Base-by-base conservation (phyloP, 2,888 invertebrate species). In the Hydrotaea diabolus region DNA sequence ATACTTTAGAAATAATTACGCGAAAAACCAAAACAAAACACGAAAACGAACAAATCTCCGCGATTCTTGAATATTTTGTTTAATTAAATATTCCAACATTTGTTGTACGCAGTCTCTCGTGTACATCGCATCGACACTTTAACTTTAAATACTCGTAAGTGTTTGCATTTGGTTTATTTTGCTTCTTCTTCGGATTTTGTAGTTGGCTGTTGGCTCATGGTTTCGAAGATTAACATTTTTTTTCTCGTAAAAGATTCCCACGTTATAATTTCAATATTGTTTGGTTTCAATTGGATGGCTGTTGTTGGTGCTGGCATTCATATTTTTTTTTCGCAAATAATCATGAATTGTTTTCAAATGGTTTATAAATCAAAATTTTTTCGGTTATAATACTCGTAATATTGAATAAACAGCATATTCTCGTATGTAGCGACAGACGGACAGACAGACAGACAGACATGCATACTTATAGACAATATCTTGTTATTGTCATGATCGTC, bases 341-440 rank as follows among this genome's bases (percentile, higher is more conserved):
- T 82, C 85, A 82, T 82, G 85, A 80, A 85, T 77, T 77, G 64
- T 79, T 79, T 80, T 79, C 71, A 82, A 82, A 82, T 82, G 79
- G 77, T 82, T 80, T 74, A 85, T 82, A 85, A 85, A 85, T 85
- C 82, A 82, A 82, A 82, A 53, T 17, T 53, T 79, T 81, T 79
- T 19, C 0, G 53, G 36, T 71, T 73, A 80, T 55, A 78, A 76
- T 62, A 43, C 57, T n/a, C n/a, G n/a, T n/a, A 31, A 31, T 31
- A 31, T 31, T 76, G 57, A 66, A 69, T 79, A 82, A 66, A 53
- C 49, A 72, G n/a, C 69, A 83, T 64, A 17, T 59, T n/a, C n/a
- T n/a, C n/a, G n/a, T n/a, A n/a, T n/a, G n/a, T n/a, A n/a, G n/a
- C n/a, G n/a, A n/a, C n/a, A n/a, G n/a, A n/a, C n/a, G 49, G 75